Base-by-base conservation (phyloP, 2,888 invertebrate genomes). In the Petrolisthes manimaculis region DNA sequence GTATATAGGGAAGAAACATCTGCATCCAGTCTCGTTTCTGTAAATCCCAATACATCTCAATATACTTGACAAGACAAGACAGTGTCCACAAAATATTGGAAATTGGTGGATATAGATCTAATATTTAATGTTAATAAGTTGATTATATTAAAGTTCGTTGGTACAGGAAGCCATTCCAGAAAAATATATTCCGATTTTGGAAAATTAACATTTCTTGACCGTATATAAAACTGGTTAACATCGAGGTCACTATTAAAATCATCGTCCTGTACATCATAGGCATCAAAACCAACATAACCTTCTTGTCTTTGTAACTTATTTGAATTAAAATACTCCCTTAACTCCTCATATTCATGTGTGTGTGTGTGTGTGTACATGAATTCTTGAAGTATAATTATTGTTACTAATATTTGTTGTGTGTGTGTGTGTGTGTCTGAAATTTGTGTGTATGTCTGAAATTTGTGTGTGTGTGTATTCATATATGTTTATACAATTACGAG, bases 291-390 rank as follows among this genome's bases (percentile, higher is more conserved):
- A n/a, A 18, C 78, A 78, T 54, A 5, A 24, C 1, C 14, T 78
- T 78, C 56, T 82, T 18, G 53, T 67, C 53, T 61, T 71, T n/a
- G 1, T 86, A 37, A 79, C 18, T 21, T 55, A 6, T 86, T n/a
- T n/a, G 21, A n/a, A 12, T 21, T 9, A n/a, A n/a, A 74, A 74
- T n/a, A 74, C 9, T 74, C 21, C 74, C 9, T 6, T n/a, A 74
- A 12, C 9, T 74, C 74, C 37, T 74, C 74, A 74, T 21, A 4
- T 5, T 21, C 37, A 74, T n/a, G n/a, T n/a, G n/a, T n/a, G n/a
- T n/a, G n/a, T n/a, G n/a, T n/a, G n/a, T n/a, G n/a, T n/a, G n/a
- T n/a, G n/a, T n/a, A n/a, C n/a, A n/a, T n/a, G n/a, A n/a, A n/a
- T n/a, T n/a, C n/a, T n/a, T n/a, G n/a, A n/a, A n/a, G n/a, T n/a